These are phyloP conservation scores for Fragum sueziense DNA, from an alignment of 2,888 invertebrate species.

Conservation along the genomic window DNA sequence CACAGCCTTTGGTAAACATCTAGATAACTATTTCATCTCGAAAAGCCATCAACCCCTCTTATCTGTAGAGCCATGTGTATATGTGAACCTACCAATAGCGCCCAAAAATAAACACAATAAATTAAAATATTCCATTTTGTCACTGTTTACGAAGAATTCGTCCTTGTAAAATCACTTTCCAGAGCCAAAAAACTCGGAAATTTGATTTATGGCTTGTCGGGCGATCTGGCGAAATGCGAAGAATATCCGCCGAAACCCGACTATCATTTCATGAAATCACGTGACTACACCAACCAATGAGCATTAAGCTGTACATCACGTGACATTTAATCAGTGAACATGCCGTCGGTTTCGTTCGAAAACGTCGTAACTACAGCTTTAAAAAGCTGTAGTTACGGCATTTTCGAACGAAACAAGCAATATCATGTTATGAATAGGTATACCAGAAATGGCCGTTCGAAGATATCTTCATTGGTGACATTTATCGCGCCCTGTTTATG, in stretches of 20 bases:
- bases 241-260: not conserved
- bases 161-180: conserved; percentile 14
- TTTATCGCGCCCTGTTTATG: not conserved
- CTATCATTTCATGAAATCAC: not conserved
- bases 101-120: not conserved
- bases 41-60: no score
- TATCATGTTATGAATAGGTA: no score
- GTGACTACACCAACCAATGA: not conserved
- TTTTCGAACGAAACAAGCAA: no score
- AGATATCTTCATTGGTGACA: not conserved
- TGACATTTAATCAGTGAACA: no score
- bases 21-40: no score
- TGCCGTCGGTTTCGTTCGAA: no score
- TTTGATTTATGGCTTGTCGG: conserved; percentile 11
- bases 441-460: no score
- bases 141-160: not conserved
- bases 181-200: not conserved
- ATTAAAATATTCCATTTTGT: not conserved
- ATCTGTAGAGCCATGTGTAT: no score
- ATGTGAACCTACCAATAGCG: not conserved
- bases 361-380: no score
- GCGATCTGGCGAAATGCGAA: conserved; percentile 10
- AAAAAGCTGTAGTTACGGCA: no score
- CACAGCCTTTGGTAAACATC: no score
- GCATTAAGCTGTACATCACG: not conserved